phyloP scores from a whole-genome alignment of 2,797 vertebrate species.

The Phaenicophaeus curvirostris region DNA sequence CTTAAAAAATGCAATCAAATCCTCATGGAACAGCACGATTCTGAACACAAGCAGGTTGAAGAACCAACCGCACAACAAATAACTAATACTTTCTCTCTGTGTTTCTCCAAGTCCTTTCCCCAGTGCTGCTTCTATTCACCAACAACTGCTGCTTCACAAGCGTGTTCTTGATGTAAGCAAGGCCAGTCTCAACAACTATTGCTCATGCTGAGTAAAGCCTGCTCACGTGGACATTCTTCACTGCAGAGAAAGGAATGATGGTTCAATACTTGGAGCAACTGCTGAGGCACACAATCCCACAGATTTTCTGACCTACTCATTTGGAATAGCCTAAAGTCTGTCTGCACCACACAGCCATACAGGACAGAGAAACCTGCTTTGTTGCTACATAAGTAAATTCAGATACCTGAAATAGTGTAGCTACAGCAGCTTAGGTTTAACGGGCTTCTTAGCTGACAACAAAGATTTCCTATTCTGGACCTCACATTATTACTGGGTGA shows the following conservation, averaged over 20 bases:
- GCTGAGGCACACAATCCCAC: not conserved
- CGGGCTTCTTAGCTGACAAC: accelerated
- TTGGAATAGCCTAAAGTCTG: not conserved
- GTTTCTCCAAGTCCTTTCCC: not conserved
- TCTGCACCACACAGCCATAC: not conserved
- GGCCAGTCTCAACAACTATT: not conserved
- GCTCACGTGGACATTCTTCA: not conserved
- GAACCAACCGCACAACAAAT: not conserved
- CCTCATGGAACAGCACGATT: accelerated
- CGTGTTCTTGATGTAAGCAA: accelerated
- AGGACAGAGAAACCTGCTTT: not conserved
- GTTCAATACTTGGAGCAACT: not conserved
- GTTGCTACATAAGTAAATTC: not conserved
- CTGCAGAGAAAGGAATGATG: not conserved
- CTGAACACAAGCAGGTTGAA: not conserved
- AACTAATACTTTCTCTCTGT: not conserved
- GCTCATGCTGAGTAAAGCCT: not conserved
- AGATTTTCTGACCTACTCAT: not conserved
- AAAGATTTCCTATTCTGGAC: not conserved
- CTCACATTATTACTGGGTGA: not conserved
- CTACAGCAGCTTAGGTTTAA: not conserved
- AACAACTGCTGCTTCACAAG: not conserved
- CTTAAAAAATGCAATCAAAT: not conserved
- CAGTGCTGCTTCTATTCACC: not conserved
- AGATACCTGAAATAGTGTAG: accelerated